phyloP scores from a whole-genome alignment of 2,797 vertebrate species.

The Silurus lanzhouensis region DNA sequence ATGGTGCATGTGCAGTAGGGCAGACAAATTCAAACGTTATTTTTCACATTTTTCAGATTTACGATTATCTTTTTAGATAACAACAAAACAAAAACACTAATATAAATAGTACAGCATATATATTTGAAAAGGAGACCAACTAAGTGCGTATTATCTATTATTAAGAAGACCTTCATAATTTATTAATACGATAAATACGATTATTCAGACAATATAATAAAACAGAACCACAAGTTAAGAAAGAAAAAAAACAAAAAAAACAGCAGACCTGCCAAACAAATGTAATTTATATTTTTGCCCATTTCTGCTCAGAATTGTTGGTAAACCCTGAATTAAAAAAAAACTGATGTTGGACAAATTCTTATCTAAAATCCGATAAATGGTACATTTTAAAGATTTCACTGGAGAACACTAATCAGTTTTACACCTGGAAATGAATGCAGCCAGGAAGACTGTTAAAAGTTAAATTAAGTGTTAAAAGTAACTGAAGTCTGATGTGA shows the following conservation, averaged over 20 bases:
- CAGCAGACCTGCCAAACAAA: not conserved
- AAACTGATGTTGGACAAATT: not conserved
- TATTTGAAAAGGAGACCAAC: not conserved
- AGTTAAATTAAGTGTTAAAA: not conserved
- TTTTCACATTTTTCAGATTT: too few species aligned
- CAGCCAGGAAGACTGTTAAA: not conserved
- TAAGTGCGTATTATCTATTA: too few species aligned
- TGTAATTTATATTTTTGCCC: not conserved
- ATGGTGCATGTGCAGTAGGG: not conserved
- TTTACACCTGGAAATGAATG: not conserved
- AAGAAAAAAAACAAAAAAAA: not conserved
- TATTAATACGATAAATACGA: not conserved
- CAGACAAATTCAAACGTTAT: not conserved
- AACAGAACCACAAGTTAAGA: not conserved
- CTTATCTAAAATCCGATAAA: not conserved
- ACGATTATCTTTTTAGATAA: not conserved
- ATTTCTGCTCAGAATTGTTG: not conserved
- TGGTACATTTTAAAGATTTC: not conserved
- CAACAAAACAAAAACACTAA: not conserved
- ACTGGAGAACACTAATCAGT: not conserved
- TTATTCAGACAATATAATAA: not conserved
- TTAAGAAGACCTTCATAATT: too few species aligned
- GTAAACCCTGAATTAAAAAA: not conserved
- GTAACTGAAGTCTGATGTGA: not conserved
- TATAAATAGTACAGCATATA: not conserved